These are phyloP conservation scores for Tineola bisselliella DNA, from an alignment of 2,888 invertebrate genomes.

Conservation along the genomic window DNA sequence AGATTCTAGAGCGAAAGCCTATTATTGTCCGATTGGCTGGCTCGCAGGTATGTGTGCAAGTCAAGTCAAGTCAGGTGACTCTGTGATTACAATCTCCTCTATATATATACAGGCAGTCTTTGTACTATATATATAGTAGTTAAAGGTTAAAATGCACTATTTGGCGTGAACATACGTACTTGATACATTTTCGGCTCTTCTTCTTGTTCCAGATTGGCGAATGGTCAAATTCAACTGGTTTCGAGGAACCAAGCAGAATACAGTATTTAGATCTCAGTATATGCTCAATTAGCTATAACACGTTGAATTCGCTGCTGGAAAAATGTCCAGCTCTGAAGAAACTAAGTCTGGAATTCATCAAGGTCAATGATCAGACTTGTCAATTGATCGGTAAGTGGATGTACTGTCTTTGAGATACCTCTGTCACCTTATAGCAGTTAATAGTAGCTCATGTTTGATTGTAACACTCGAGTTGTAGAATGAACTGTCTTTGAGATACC, in stretches of 20 bases:
- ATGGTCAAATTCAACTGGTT: constrained; percentile 30
- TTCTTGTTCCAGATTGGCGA: constrained; percentile 35
- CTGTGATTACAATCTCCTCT: too few relatives aligned
- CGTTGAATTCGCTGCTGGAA: constrained; percentile 68
- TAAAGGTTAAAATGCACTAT: too few relatives aligned
- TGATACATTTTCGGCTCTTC: too few relatives aligned
- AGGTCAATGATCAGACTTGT: constrained; percentile 72
- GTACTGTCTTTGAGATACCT: too few relatives aligned
- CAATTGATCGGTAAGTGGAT: constrained; percentile 74
- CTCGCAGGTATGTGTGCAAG: constrained; percentile 69
- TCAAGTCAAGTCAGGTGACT: too few relatives aligned
- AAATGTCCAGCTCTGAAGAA: constrained; percentile 79
- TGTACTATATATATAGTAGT: too few relatives aligned
- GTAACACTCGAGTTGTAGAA: too few relatives aligned
- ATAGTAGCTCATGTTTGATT: too few relatives aligned
- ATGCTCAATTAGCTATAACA: constrained; percentile 70
- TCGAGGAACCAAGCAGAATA: constrained; percentile 49
- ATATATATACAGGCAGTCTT: too few relatives aligned
- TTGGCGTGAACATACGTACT: too few relatives aligned
- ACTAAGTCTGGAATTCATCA: constrained; percentile 84
- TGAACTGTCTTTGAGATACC: too few relatives aligned
- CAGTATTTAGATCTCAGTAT: constrained; percentile 89
- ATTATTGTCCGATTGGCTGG: constrained; percentile 81
- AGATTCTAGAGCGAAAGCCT: constrained; percentile 81
- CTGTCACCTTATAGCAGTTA: too few relatives aligned